Evolutionary conservation across 2,888 invertebrate genomes (phyloP).

Genomic region (Drosophila macrospina): DNA sequence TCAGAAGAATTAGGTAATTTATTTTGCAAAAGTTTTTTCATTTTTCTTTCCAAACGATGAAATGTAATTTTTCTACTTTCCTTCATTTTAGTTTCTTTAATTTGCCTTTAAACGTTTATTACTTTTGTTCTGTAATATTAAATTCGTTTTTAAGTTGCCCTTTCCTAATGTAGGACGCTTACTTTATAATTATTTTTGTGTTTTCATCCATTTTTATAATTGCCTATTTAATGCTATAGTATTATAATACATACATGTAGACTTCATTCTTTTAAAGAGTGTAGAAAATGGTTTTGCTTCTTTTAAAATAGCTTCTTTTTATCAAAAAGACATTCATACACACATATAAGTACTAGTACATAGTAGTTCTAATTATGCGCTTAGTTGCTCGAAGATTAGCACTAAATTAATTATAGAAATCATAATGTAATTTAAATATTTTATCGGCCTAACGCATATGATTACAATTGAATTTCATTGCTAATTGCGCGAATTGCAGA

Average conservation of each 20-base stretch:
- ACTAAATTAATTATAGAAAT: slow-evolving; percentile 65
- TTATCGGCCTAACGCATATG: slow-evolving; percentile 29
- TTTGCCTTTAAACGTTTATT: slow-evolving; percentile 37
- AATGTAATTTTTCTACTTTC: slow-evolving; percentile 32
- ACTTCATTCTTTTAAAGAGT: slow-evolving; percentile 81
- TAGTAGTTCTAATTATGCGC: slow-evolving; percentile 74
- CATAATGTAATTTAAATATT: slow-evolving; percentile 34
- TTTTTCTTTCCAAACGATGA: slow-evolving; percentile 45
- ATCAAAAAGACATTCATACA: slow-evolving; percentile 81
- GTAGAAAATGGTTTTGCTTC: slow-evolving; percentile 77
- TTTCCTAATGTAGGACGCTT: slow-evolving; percentile 80
- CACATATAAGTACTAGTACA: slow-evolving; percentile 51
- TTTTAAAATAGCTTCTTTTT: slow-evolving; percentile 80
- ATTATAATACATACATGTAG: slow-evolving; percentile 80
- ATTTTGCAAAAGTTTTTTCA: slow-evolving; percentile 48
- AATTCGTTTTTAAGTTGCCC: slow-evolving; percentile 74
- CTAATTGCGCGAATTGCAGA: slow-evolving; percentile 50
- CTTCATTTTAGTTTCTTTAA: slow-evolving; percentile 13
- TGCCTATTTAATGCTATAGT: slow-evolving; percentile 78
- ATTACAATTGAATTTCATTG: slow-evolving; percentile 46
- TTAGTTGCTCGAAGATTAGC: slow-evolving; percentile 73
- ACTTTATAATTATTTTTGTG: slow-evolving; percentile 56
- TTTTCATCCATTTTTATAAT: slow-evolving; percentile 44
- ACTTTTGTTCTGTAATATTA: slow-evolving; percentile 65
- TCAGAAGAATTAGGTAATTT: slow-evolving; percentile 61